Percentiles rank a stretch among this genome's conserved stretches.
These are phyloP conservation scores for Ancistrus triradiatus DNA, from an alignment of 2,113 vertebrate genomes.

Conservation along the genomic window DNA sequence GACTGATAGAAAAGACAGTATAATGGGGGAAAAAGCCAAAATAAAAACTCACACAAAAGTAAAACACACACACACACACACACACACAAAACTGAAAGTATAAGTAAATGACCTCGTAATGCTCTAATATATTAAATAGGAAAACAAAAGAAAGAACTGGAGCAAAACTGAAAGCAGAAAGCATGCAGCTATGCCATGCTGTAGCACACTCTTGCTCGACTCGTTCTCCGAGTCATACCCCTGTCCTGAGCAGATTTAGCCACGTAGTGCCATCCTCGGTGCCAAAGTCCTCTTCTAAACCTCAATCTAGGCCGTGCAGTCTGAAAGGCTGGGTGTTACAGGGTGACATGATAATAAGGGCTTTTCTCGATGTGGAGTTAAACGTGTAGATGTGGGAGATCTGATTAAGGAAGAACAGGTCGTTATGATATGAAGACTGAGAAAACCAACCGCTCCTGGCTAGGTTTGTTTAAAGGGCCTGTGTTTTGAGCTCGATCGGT, in stretches of 20 bases:
- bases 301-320: slow-evolving; percentile 57
- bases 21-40: slow-evolving; percentile 51
- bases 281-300: slow-evolving; percentile 58
- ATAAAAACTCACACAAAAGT: slow-evolving; percentile 38
- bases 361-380: no score
- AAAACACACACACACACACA: slow-evolving; percentile 54
- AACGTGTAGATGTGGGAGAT: no score
- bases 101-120: slow-evolving; percentile 54
- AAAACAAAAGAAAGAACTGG: slow-evolving; percentile 53
- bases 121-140: slow-evolving; percentile 49
- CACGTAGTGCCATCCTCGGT: slow-evolving; percentile 51
- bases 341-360: no score
- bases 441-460: slow-evolving; percentile 48
- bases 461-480: slow-evolving; percentile 75
- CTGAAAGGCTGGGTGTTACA: no score
- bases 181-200: slow-evolving; percentile 66
- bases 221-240: slow-evolving; percentile 53
- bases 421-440: no score
- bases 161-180: slow-evolving; percentile 62
- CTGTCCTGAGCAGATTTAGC: slow-evolving; percentile 60
- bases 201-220: slow-evolving; percentile 69
- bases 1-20: slow-evolving; percentile 8
- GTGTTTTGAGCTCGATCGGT: slow-evolving; percentile 87
- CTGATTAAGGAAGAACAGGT: no score
- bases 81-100: slow-evolving; percentile 44